phyloP scores from a whole-genome alignment of 1,140 invertebrate species.

The Ganaspis sp. region DNA sequence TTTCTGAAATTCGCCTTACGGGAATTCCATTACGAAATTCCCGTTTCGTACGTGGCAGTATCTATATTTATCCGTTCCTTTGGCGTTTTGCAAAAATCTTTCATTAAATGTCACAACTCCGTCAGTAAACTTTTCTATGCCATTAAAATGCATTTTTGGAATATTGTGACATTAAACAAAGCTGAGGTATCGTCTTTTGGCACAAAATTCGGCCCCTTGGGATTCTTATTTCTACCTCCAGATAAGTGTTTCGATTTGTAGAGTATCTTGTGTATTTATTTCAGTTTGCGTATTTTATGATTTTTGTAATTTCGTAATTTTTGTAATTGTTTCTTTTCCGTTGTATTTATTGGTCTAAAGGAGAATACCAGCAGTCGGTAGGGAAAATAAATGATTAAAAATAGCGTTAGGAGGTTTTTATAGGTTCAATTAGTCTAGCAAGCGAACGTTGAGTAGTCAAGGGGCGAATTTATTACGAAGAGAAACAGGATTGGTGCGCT shows the following conservation, averaged over 20 bases:
- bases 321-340: too few relatives aligned
- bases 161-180: constrained; percentile 26
- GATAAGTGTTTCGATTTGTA: neutral
- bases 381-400: too few relatives aligned
- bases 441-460: too few relatives aligned
- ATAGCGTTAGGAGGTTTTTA: too few relatives aligned
- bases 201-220: constrained; percentile 31
- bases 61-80: constrained; percentile 20
- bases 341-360: too few relatives aligned
- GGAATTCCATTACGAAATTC: neutral
- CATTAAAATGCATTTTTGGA: neutral
- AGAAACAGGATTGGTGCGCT: too few relatives aligned
- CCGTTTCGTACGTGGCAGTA: constrained; percentile 15
- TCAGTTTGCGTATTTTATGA: too few relatives aligned
- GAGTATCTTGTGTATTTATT: too few relatives aligned
- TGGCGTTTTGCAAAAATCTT: constrained; percentile 8
- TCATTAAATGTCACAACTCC: neutral
- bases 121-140: neutral
- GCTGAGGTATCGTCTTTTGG: constrained; percentile 30
- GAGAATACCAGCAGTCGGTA: too few relatives aligned
- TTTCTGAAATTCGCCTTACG: neutral
- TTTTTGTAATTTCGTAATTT: too few relatives aligned
- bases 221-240: neutral
- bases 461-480: too few relatives aligned
- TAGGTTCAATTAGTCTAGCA: too few relatives aligned